Conservation (phyloP, 1,140 invertebrate genomes). For the Metopolophium dirhodum region DNA sequence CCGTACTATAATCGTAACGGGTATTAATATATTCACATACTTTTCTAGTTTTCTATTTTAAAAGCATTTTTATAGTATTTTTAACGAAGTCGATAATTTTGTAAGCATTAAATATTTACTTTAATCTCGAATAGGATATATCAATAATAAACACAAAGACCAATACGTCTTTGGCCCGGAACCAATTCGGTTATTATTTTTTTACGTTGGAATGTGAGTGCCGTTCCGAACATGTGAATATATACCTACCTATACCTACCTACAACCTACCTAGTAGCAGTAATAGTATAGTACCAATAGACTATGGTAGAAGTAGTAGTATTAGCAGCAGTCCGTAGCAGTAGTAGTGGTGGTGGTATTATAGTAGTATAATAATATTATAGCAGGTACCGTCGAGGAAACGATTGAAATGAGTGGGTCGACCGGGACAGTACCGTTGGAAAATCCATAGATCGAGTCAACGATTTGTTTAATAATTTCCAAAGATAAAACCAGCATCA, state of each 20-base stretch:
- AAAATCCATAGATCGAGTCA: constrained; percentile 37
- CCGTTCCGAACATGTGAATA: neutral
- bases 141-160: constrained; percentile 4
- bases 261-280: neutral
- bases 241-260: neutral
- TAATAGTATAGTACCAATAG: neutral
- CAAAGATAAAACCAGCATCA: constrained; percentile 8
- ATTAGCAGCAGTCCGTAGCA: no score
- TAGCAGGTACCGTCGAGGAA: neutral
- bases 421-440: constrained; percentile 40
- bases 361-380: neutral
- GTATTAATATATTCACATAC: neutral
- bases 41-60: neutral
- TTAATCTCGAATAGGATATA: neutral
- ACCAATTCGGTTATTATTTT: neutral
- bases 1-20: no score
- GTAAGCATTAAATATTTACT: neutral
- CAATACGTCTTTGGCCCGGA: neutral
- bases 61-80: neutral
- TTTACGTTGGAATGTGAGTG: constrained; percentile 11
- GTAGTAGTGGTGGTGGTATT: no score
- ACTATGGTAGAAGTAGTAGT: neutral
- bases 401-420: constrained; percentile 32
- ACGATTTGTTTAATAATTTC: neutral
- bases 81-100: neutral